These are phyloP conservation scores for Erythrolamprus reginae DNA, from an alignment of 2,113 vertebrate genomes.

Conservation along the genomic window DNA sequence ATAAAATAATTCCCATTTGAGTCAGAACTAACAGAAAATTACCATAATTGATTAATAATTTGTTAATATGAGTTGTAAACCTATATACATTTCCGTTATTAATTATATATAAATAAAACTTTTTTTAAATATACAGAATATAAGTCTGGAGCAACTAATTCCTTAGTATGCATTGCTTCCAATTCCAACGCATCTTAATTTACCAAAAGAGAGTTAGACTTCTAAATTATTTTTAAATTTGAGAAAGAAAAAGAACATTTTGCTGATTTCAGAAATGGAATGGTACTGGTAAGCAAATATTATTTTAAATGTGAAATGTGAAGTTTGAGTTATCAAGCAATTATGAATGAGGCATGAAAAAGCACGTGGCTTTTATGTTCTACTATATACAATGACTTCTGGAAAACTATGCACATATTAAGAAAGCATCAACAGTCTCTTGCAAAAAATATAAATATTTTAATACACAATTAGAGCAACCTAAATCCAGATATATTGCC, in stretches of 20 bases:
- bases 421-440: background rate
- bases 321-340: background rate
- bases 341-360: background rate
- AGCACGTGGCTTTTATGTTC: background rate
- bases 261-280: background rate
- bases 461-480: background rate
- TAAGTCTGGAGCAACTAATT: background rate
- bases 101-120: background rate
- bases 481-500: background rate
- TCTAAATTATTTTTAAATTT: background rate
- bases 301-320: background rate
- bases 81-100: background rate
- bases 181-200: background rate
- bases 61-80: background rate
- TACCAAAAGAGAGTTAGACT: background rate
- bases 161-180: background rate
- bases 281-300: slow-evolving; percentile 1
- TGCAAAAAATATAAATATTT: background rate
- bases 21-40: background rate
- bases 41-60: background rate
- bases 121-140: background rate
- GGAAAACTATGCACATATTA: background rate
- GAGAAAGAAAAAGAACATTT: slow-evolving; percentile 29
- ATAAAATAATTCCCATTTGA: background rate
- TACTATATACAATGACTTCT: background rate